phyloP scores from a whole-genome alignment of 1,140 invertebrate genomes.

The Eufriesea mexicana region DNA sequence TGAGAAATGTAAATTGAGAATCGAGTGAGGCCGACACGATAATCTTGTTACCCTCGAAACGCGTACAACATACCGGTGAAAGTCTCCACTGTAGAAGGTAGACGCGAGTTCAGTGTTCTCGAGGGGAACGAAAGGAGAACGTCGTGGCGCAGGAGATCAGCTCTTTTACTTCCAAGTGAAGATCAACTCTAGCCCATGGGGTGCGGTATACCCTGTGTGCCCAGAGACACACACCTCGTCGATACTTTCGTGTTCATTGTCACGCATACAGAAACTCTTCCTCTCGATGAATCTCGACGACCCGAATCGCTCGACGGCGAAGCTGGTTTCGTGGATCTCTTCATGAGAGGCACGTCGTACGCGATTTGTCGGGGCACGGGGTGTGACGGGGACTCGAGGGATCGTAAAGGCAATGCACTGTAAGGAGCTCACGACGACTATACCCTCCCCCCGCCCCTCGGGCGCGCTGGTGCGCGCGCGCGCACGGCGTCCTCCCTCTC shows the following conservation, averaged over 20 bases:
- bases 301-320: conserved; percentile 70
- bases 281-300: conserved; percentile 65
- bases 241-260: conserved; percentile 48
- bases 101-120: conserved; percentile 48
- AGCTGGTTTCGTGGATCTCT: conserved; percentile 76
- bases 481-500: conserved; percentile 21
- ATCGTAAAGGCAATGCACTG: conserved; percentile 81
- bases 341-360: conserved; percentile 75
- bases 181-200: conserved; percentile 39
- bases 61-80: conserved; percentile 53
- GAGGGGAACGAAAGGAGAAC: conserved; percentile 50
- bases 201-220: conserved; percentile 46
- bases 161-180: conserved; percentile 35
- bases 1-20: conserved; percentile 25
- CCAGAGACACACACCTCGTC: conserved; percentile 7
- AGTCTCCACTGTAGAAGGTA: conserved; percentile 53
- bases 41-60: conserved; percentile 67
- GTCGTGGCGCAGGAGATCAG: conserved; percentile 45
- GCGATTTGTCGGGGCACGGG: conserved; percentile 77
- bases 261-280: conserved; percentile 57
- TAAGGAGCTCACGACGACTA: conserved; percentile 79
- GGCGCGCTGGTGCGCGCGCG: background rate
- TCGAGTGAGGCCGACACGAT: conserved; percentile 51
- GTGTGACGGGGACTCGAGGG: conserved; percentile 77
- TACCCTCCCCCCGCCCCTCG: conserved; percentile 64